Conservation (phyloP, 2,113 vertebrate species). For the Dipodomys stephensi region DNA sequence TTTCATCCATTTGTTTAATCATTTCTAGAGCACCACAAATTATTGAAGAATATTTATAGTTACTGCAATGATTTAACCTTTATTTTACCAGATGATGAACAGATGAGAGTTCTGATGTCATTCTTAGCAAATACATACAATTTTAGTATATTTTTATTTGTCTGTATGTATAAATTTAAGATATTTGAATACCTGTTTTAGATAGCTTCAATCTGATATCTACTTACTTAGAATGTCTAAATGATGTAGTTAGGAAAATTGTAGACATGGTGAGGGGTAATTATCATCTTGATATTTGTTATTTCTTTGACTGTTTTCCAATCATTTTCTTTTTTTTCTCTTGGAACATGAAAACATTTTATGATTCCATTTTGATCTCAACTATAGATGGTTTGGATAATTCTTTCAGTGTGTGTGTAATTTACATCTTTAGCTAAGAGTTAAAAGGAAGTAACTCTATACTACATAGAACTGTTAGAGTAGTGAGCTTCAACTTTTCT, state of each 20-base stretch:
- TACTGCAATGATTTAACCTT: neutral
- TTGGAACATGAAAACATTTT: neutral
- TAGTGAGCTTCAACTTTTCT: neutral
- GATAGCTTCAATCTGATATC: too few relatives aligned
- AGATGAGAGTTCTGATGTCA: neutral
- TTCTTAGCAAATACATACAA: neutral
- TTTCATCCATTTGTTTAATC: neutral
- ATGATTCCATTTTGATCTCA: neutral
- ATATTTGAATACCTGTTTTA: neutral
- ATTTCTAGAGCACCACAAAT: neutral
- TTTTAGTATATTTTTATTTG: neutral
- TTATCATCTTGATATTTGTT: neutral
- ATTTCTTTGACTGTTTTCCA: neutral
- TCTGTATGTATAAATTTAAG: neutral
- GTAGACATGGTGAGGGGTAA: neutral
- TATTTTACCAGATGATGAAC: neutral
- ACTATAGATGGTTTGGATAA: neutral
- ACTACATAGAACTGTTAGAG: too few relatives aligned
- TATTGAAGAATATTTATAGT: neutral
- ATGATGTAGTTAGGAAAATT: neutral
- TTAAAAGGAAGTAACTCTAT: neutral
- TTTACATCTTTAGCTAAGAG: neutral
- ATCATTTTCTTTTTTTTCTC: neutral
- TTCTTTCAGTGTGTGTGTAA: neutral
- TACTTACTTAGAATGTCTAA: too few relatives aligned